Percentiles rank a stretch among this genome's conserved stretches.
phyloP scores from a whole-genome alignment of 2,797 vertebrate species.

The Scomberomorus guttatus region DNA sequence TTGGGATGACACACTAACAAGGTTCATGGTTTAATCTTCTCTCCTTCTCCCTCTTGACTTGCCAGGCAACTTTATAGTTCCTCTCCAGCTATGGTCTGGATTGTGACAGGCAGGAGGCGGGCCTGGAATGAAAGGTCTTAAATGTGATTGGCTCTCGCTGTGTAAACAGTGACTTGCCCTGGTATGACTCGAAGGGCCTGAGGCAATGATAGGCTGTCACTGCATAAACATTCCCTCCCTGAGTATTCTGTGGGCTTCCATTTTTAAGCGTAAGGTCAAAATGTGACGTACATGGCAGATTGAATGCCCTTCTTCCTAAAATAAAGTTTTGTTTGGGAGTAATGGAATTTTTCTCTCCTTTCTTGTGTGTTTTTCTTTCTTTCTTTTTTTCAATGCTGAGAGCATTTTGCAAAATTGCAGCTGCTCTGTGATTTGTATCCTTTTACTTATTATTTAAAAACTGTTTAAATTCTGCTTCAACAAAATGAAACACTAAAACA shows the following conservation, averaged over 20 bases:
- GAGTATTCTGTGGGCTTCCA: slow-evolving; percentile 44
- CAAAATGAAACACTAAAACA: neutral
- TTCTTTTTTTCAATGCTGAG: neutral
- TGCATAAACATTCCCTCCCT: slow-evolving; percentile 61
- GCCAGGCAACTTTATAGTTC: slow-evolving; percentile 75
- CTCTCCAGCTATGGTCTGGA: neutral
- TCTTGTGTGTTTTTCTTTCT: neutral
- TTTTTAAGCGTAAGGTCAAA: slow-evolving; percentile 60
- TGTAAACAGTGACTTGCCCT: slow-evolving; percentile 62
- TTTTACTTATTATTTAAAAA: too few species aligned
- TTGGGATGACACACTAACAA: neutral
- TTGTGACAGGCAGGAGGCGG: slow-evolving; percentile 35
- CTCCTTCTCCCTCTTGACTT: slow-evolving; percentile 61
- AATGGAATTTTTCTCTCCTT: slow-evolving; percentile 6
- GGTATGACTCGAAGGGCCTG: slow-evolving; percentile 41
- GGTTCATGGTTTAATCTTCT: slow-evolving; percentile 63
- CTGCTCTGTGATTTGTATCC: neutral
- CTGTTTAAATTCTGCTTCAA: too few species aligned
- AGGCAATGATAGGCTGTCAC: slow-evolving; percentile 54
- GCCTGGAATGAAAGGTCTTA: slow-evolving; percentile 22
- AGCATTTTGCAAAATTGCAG: neutral
- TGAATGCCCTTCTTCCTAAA: slow-evolving; percentile 22
- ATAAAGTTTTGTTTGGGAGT: slow-evolving; percentile 3
- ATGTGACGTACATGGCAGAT: slow-evolving; percentile 46
- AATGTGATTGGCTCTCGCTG: slow-evolving; percentile 65